These are phyloP conservation scores for Ophioninae sp. DNA, from an alignment of 2,888 invertebrate species.

Conservation along the genomic window DNA sequence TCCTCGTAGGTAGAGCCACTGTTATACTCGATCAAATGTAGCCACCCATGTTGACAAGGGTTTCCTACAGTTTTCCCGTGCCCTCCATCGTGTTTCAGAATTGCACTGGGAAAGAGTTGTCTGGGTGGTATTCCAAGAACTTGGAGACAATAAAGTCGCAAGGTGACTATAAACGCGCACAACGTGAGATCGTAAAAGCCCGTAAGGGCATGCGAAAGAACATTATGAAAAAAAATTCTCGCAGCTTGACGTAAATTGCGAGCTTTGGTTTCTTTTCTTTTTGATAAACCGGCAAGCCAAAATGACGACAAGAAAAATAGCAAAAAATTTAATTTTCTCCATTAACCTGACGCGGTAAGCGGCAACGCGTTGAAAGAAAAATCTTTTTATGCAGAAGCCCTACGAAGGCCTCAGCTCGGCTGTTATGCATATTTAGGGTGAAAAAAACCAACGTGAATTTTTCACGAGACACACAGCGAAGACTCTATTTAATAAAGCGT, in stretches of 20 bases:
- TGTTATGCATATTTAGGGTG: constrained; percentile 11
- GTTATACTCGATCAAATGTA: not conserved
- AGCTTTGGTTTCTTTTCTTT: not conserved
- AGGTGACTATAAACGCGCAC: not conserved
- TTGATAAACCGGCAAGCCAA: constrained; percentile 16
- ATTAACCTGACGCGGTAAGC: constrained; percentile 9
- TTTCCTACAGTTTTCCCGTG: not conserved
- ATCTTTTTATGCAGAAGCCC: constrained; percentile 6
- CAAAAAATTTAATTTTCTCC: constrained; percentile 18
- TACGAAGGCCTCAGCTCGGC: not conserved
- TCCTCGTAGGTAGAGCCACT: not conserved
- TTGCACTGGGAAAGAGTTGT: not conserved
- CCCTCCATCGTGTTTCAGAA: not conserved
- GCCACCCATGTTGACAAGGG: not conserved
- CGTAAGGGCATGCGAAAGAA: not conserved
- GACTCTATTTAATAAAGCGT: constrained; percentile 50
- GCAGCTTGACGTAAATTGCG: constrained; percentile 14
- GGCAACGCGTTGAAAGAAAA: not conserved
- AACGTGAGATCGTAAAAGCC: not conserved
- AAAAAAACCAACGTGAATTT: constrained; percentile 1
- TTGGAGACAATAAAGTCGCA: not conserved
- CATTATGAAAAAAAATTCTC: constrained; percentile 10
- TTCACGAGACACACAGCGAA: constrained; percentile 10
- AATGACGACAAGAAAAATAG: not conserved
- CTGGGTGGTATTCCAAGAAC: not conserved